These are phyloP conservation scores for Galemys pyrenaicus DNA, from an alignment of 2,113 vertebrate genomes.

Conservation along the genomic window DNA sequence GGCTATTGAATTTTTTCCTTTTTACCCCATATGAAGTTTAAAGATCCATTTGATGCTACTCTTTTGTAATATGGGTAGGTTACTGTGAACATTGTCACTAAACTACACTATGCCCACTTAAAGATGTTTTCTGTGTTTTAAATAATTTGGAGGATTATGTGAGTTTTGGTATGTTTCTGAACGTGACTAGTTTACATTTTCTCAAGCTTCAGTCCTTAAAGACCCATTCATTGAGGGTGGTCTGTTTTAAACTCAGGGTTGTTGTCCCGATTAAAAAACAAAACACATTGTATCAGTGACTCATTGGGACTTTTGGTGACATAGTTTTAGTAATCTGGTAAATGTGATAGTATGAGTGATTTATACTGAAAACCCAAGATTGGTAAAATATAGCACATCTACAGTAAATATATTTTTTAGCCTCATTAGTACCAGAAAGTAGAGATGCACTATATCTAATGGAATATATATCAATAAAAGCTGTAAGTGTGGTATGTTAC, in stretches of 20 bases:
- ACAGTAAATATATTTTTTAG: slow-evolving; percentile 1
- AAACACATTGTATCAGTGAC: background rate
- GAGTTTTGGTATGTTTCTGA: slow-evolving; percentile 18
- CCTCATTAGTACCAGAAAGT: background rate
- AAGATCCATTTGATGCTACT: slow-evolving; percentile 21
- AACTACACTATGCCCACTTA: background rate
- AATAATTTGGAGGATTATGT: slow-evolving; percentile 17
- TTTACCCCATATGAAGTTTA: background rate
- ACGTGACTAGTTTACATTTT: background rate
- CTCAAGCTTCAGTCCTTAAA: background rate
- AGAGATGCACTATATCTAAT: background rate
- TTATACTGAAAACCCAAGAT: background rate
- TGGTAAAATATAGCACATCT: background rate
- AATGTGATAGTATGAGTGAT: background rate
- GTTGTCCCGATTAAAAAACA: background rate
- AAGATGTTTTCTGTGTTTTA: slow-evolving; percentile 1
- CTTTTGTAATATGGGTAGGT: background rate
- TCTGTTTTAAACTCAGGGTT: slow-evolving; percentile 23
- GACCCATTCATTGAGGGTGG: background rate
- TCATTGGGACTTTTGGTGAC: background rate
- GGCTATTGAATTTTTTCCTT: background rate
- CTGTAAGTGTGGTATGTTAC: background rate
- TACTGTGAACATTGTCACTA: background rate
- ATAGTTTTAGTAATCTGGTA: background rate
- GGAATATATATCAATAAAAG: background rate